A percentile compares a stretch with the other conserved stretches of the same genome.
These are phyloP conservation scores for Phrynosoma blainvillii DNA, from an alignment of 2,113 vertebrate genomes.

Conservation along the genomic window DNA sequence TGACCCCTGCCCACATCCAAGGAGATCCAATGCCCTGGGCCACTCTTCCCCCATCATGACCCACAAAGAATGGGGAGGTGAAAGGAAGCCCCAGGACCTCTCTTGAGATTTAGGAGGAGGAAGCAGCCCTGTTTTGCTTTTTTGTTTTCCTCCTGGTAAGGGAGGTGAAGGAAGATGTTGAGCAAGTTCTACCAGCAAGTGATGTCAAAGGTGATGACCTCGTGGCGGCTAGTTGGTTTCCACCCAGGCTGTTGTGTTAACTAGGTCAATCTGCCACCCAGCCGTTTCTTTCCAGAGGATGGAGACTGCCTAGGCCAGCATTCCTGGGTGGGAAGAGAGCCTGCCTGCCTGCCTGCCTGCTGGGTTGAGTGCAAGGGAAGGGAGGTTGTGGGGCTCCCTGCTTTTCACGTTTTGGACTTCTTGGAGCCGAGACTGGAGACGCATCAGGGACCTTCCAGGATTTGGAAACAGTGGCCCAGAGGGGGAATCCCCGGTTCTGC, in stretches of 20 bases:
- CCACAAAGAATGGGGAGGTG: background rate
- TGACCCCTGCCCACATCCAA: no score
- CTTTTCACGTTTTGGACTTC: no score
- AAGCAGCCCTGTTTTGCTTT: background rate
- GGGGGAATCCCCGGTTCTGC: background rate
- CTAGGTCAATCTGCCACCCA: background rate
- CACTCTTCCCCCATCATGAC: background rate
- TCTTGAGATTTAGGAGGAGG: background rate
- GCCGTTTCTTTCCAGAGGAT: background rate
- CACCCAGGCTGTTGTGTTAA: background rate
- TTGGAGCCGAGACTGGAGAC: background rate
- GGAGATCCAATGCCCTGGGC: background rate
- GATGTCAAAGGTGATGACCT: background rate
- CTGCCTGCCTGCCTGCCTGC: background rate
- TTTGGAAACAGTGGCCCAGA: background rate
- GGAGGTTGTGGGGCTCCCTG: no score
- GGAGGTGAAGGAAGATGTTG: background rate
- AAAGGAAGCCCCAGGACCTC: background rate
- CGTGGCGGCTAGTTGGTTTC: background rate
- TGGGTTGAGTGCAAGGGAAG: background rate
- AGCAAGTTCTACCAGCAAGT: slow-evolving; percentile 12
- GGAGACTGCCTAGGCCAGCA: background rate
- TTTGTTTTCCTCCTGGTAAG: background rate
- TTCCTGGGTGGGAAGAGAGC: background rate
- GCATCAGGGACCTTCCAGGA: background rate